These are phyloP conservation scores for Mus minutoides DNA, from an alignment of 2,797 vertebrate species.

Conservation along the genomic window DNA sequence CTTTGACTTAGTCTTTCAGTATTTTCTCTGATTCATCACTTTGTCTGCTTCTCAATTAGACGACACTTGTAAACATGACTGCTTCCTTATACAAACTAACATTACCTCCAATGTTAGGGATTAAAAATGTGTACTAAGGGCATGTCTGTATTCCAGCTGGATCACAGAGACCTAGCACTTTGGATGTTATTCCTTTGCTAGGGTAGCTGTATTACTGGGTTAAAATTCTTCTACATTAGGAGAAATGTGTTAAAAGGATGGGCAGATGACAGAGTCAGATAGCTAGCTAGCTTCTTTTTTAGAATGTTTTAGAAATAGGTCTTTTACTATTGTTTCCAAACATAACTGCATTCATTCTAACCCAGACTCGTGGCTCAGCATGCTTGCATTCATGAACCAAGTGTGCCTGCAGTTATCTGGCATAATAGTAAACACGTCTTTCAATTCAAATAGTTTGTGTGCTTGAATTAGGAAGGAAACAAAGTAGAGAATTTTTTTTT, in stretches of 20 bases:
- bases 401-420: not conserved
- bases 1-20: not conserved
- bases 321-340: constrained; percentile 42
- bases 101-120: not conserved
- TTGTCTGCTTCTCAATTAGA: not conserved
- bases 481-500: constrained; percentile 13
- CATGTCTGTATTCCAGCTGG: not conserved
- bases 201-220: not conserved
- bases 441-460: not conserved
- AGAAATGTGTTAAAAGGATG: constrained; percentile 41
- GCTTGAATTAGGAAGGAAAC: constrained; percentile 35
- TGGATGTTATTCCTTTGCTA: not conserved
- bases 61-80: not conserved
- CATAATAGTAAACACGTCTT: constrained; percentile 25
- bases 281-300: constrained; percentile 34
- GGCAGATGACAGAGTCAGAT: not conserved
- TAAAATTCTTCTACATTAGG: not conserved
- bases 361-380: not conserved
- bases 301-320: not conserved
- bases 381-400: not conserved
- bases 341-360: not conserved
- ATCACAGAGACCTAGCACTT: not conserved
- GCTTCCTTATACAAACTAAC: not conserved
- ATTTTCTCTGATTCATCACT: not conserved
- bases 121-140: not conserved